These are phyloP conservation scores for Selene dorsalis DNA, from an alignment of 2,797 vertebrate genomes.

Conservation along the genomic window DNA sequence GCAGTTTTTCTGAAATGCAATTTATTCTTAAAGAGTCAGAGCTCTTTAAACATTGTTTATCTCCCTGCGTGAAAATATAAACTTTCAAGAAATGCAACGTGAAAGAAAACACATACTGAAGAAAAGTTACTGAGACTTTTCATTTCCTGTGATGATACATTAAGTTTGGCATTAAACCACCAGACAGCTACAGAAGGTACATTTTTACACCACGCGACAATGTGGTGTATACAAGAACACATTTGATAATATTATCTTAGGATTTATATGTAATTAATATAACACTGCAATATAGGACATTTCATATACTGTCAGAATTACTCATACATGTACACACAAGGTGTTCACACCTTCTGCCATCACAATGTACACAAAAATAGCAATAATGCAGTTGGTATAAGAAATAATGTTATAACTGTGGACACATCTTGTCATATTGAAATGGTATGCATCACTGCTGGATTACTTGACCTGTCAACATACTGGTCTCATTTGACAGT, in stretches of 20 bases:
- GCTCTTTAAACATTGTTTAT: constrained; percentile 43
- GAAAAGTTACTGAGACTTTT: constrained; percentile 4
- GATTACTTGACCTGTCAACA: not conserved
- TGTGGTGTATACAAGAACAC: not conserved
- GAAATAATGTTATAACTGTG: not conserved
- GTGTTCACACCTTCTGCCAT: not conserved
- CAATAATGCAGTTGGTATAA: not conserved
- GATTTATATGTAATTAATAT: not conserved
- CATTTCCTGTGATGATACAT: constrained; percentile 15
- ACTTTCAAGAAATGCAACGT: constrained; percentile 27
- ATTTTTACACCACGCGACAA: not conserved
- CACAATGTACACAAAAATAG: not conserved
- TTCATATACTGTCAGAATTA: not conserved
- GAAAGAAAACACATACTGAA: not conserved
- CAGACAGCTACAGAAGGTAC: constrained; percentile 6
- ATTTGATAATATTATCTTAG: not conserved
- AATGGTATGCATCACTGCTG: not conserved
- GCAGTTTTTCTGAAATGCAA: constrained; percentile 38
- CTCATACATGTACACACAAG: not conserved
- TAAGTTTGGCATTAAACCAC: constrained; percentile 31
- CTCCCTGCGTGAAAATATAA: constrained; percentile 44
- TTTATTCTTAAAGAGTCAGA: constrained; percentile 55
- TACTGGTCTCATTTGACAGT: not conserved
- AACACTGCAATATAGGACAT: not conserved
- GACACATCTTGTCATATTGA: not conserved